These are phyloP conservation scores for Ramphastos sulfuratus DNA, from an alignment of 2,113 vertebrate species.

Conservation along the genomic window DNA sequence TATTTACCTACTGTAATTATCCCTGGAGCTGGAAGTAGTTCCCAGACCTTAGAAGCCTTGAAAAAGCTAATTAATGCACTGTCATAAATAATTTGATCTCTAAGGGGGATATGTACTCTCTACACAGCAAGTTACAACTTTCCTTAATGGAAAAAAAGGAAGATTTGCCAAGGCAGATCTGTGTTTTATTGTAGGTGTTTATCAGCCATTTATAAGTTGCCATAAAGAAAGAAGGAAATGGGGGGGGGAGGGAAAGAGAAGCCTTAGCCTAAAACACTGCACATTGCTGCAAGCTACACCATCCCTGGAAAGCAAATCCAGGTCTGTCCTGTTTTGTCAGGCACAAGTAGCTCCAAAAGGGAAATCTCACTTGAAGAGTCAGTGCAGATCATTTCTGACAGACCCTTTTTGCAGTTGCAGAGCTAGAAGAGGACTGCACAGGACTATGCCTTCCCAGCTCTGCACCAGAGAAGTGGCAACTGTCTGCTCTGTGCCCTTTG, in stretches of 20 bases:
- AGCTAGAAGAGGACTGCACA: neutral
- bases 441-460: neutral
- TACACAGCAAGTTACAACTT: constrained; percentile 12
- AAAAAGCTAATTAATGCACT: constrained; percentile 60
- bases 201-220: neutral
- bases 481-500: neutral
- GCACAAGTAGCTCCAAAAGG: neutral
- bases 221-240: neutral
- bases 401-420: neutral
- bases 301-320: constrained; percentile 29
- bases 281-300: neutral
- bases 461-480: neutral
- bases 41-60: constrained; percentile 21
- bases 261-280: neutral
- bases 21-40: neutral
- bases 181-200: constrained; percentile 16
- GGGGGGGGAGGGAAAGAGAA: neutral
- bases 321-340: neutral
- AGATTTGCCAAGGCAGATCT: neutral
- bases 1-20: constrained; percentile 28
- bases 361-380: neutral
- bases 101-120: neutral
- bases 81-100: constrained; percentile 62
- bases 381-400: neutral
- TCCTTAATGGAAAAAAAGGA: neutral